Conservation (phyloP, 2,113 vertebrate genomes). For the Albula glossodonta region DNA sequence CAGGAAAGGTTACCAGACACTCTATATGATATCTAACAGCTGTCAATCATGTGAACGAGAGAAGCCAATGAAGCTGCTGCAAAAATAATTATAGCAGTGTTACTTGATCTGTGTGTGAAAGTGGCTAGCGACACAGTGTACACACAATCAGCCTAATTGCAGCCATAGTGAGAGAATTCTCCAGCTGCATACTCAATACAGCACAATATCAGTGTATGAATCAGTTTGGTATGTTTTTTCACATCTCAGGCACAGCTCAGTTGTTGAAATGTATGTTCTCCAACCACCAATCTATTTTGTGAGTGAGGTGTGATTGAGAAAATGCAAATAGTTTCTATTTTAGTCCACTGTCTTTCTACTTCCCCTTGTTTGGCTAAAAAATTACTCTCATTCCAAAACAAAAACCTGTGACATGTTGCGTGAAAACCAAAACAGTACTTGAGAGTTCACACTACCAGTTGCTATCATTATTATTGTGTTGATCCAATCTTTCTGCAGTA, state of each 20-base stretch:
- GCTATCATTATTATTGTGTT: background rate
- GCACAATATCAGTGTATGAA: too few relatives aligned
- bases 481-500: background rate
- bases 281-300: background rate
- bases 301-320: background rate
- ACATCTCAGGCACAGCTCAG: background rate
- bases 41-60: too few relatives aligned
- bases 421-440: background rate
- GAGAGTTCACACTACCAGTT: background rate
- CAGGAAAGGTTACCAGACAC: too few relatives aligned
- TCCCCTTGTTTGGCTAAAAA: background rate
- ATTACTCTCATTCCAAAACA: background rate
- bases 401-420: background rate
- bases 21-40: too few relatives aligned
- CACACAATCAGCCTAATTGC: too few relatives aligned
- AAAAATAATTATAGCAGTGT: too few relatives aligned
- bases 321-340: background rate
- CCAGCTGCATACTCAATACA: too few relatives aligned
- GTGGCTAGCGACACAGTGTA: too few relatives aligned
- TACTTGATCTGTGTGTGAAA: too few relatives aligned
- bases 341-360: background rate
- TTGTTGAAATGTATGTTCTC: background rate
- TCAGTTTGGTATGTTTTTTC: too few relatives aligned
- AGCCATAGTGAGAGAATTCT: too few relatives aligned
- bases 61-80: too few relatives aligned